Evolutionary conservation across 2,888 invertebrate genomes (phyloP), one percentile per base, ranked within the genome.

Genomic region (Automeris io): DNA sequence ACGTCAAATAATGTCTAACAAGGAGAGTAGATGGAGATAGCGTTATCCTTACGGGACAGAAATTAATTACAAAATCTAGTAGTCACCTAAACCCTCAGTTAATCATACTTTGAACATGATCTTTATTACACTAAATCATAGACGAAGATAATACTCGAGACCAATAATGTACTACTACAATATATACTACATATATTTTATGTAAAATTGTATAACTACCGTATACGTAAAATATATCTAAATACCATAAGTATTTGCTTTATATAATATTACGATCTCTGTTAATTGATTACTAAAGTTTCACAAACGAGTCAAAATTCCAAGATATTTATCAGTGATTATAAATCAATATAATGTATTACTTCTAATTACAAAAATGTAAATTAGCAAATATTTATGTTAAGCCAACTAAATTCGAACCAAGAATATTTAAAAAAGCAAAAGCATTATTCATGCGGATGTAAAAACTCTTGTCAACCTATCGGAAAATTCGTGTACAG

Each of bases 401-500:
- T n/a, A n/a, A n/a, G n/a, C n/a, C n/a, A n/a, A 25, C 12, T 12
- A 6, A 26, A 26, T 4, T 6, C 6, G 3, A 26, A 7, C 12
- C 2, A 13, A 7, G 4, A 1, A 26, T 3, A 29, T 16, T 16
- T 16, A 16, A 13, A 16, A n/a, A 16, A n/a, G 29, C n/a, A 13
- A 29, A 4, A 16, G 29, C 16, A n/a, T 3, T 16, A 29, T 29
- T 16, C 16, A 5, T n/a, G 6, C 9, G 2, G 22, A 3, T 5
- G 13, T 16, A 18, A 6, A 21, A 5, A 5, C 23, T 18, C 23
- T 16, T 32, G 11, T 18, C 32, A 9, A 37, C 16, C 31, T 23
- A 32, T 37, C 37, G 32, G 37, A 37, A 36, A 37, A 37, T 37
- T 37, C 11, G 21, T 31, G 31, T 31, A 29, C 22, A 37, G 16